Evolutionary conservation across 2,888 invertebrate genomes (phyloP).

Genomic region (Hirtodrosophila alboralis): DNA sequence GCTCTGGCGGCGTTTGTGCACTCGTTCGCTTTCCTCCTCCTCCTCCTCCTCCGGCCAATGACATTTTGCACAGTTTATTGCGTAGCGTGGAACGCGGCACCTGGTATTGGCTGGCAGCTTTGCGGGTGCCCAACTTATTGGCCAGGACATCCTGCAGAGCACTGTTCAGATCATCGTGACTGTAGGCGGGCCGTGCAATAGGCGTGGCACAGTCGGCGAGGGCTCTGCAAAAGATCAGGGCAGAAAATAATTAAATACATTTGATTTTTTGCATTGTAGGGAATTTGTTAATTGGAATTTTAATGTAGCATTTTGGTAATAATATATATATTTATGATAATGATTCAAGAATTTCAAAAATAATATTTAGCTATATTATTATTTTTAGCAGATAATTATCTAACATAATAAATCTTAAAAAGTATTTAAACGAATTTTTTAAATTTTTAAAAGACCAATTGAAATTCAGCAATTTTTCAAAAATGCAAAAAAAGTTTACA

Average conservation of each 20-base stretch:
- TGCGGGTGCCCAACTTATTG: constrained; percentile 95
- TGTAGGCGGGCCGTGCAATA: constrained; percentile 90
- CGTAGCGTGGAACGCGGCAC: constrained; percentile 98
- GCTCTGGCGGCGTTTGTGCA: constrained; percentile 56
- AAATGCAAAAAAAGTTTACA: no score
- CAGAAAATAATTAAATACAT: background rate
- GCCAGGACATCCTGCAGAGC: constrained; percentile 97
- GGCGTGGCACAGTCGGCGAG: constrained; percentile 87
- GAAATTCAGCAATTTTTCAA: no score
- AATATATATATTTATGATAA: no score
- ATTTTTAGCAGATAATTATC: no score
- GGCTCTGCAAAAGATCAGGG: constrained; percentile 85
- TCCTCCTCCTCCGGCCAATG: no score
- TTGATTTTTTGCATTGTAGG: background rate
- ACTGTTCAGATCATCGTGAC: constrained; percentile 96
- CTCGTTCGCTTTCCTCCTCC: constrained; percentile 82
- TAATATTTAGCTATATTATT: no score
- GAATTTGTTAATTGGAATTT: no score
- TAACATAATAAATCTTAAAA: no score
- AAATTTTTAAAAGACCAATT: no score
- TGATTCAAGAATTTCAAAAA: no score
- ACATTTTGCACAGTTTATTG: constrained; percentile 95
- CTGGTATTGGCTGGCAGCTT: constrained; percentile 97
- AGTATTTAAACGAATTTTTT: no score
- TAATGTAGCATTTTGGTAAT: no score